Evolutionary conservation across 2,797 vertebrate species (phyloP).

Genomic region (Paguma larvata): DNA sequence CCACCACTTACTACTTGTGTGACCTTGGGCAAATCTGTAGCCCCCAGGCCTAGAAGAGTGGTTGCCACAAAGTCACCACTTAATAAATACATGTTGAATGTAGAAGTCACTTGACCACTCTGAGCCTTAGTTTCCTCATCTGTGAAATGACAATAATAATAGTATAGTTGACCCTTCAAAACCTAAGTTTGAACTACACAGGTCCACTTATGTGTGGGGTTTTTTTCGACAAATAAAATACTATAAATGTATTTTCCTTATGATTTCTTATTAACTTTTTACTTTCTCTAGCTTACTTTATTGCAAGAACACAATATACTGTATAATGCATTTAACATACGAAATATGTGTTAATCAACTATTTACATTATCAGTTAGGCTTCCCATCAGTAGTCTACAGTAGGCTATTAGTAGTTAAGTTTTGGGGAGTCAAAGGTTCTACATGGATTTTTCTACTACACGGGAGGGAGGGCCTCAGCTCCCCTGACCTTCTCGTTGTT

Average conservation of each 20-base stretch:
- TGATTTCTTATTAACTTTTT: not conserved
- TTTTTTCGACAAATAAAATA: not conserved
- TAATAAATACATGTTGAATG: slow-evolving; percentile 1
- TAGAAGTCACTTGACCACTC: not conserved
- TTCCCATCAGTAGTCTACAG: not conserved
- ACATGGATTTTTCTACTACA: not conserved
- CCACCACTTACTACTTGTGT: not conserved
- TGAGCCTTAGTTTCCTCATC: slow-evolving; percentile 4
- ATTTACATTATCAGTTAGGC: not conserved
- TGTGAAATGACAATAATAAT: slow-evolving; percentile 1
- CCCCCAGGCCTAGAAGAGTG: not conserved
- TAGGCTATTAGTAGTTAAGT: not conserved
- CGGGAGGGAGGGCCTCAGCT: not conserved
- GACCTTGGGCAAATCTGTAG: not conserved
- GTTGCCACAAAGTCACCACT: not conserved
- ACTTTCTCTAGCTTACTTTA: not conserved
- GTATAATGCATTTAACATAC: not conserved
- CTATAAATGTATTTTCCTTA: not conserved
- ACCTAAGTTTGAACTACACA: not conserved
- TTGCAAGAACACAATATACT: not conserved
- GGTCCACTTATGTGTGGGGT: not conserved
- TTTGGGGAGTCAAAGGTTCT: not conserved
- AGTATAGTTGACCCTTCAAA: not conserved
- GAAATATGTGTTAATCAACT: not conserved
- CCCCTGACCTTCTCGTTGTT: not conserved